Percentiles rank a stretch among this genome's conserved stretches.
Conservation (phyloP, 2,888 invertebrate species). For the Diaphora mendica region DNA sequence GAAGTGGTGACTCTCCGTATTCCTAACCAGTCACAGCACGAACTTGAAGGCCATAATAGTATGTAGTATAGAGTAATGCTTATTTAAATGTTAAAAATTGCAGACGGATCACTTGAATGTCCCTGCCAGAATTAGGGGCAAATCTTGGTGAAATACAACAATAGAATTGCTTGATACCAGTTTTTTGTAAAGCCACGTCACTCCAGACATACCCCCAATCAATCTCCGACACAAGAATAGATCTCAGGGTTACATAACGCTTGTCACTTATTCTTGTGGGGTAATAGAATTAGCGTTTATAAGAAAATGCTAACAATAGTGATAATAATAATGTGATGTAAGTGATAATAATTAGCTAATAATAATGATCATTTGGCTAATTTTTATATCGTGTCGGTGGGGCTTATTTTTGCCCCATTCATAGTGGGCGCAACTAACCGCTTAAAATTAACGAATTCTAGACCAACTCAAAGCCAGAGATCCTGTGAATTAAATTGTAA, state of each 20-base stretch:
- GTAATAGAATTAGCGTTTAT: not conserved
- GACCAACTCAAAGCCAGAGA: constrained; percentile 30
- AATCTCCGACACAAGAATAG: not conserved
- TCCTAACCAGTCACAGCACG: too few relatives aligned
- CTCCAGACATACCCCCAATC: too few relatives aligned
- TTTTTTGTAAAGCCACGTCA: too few relatives aligned
- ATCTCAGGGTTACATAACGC: not conserved
- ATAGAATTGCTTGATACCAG: too few relatives aligned
- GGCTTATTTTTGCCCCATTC: constrained; percentile 20
- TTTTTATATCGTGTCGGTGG: not conserved
- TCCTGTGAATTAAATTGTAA: constrained; percentile 38
- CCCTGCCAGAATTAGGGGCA: not conserved
- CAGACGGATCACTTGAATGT: not conserved
- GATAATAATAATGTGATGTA: too few relatives aligned
- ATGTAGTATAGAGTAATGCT: too few relatives aligned
- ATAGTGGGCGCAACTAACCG: constrained; percentile 29
- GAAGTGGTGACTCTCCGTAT: too few relatives aligned
- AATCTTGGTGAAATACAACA: too few relatives aligned
- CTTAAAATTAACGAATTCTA: constrained; percentile 35
- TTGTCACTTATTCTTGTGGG: too few relatives aligned
- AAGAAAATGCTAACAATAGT: not conserved
- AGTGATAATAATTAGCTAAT: constrained; percentile 2
- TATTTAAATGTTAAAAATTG: too few relatives aligned
- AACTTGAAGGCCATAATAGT: too few relatives aligned
- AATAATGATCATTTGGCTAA: not conserved